Base-by-base conservation (phyloP, 1,140 invertebrate genomes). In the Drosophila pallidifrons region DNA sequence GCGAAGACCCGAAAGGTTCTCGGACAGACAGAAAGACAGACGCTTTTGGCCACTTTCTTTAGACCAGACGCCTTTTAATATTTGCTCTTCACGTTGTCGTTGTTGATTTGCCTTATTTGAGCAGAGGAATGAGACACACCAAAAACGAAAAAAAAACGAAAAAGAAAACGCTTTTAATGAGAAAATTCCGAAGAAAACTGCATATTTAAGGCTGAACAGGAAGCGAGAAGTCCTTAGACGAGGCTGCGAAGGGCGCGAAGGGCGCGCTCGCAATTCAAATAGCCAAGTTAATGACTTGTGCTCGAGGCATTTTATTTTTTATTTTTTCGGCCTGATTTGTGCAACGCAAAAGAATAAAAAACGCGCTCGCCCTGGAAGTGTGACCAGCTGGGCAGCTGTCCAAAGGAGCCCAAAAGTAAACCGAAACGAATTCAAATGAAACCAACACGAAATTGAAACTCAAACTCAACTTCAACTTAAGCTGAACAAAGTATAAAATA, bases 121-220 rank as follows among this genome's bases (percentile, higher is more conserved):
- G 11, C n/a, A 46, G 28, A 57, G 65, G 8, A 61, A 54, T 54
- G 28, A 54, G 43, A 70, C 46, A 43, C 43, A 57, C 32, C 6
- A 65, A 10, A 43, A 32, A 65, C 46, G 32, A 43, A 57, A 68
- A 7, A 58, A 66, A 57, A 49, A 76, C 54, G 78, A 74, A 85
- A 66, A 59, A 71, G 49, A 66, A 43, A 61, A 57, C 41, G 66
- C 55, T 89, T 88, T 85, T 89, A 88, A 88, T 89, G 85, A 88
- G 81, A 85, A 88, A 88, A 89, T 88, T 88, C 85, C 75, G 85
- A 81, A 88, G 78, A 81, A 89, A 89, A 85, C 85, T 88, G 85
- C 85, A 88, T 89, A 89, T 85, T 88, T 89, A 89, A 85, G 77
- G 71, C 49, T 55, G 73, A 69, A 72, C 80, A 89, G 77, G 77